phyloP scores from a whole-genome alignment of 2,113 vertebrate species.

The Myrmophylax atrothorax region DNA sequence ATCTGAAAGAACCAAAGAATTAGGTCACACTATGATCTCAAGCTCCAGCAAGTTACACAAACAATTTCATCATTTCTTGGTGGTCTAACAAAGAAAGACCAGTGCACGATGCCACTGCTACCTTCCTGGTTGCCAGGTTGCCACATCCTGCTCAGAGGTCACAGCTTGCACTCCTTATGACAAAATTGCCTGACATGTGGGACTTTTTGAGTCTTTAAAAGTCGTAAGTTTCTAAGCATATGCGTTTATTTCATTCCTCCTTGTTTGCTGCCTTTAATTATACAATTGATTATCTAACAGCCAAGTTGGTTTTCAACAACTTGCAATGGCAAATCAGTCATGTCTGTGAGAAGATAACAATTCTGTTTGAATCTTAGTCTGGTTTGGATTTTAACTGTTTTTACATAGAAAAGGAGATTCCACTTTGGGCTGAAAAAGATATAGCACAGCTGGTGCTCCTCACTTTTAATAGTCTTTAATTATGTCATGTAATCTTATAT shows the following conservation, averaged over 20 bases:
- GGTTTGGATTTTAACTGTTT: neutral
- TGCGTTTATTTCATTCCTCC: neutral
- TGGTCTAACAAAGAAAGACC: neutral
- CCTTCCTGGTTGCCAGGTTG: neutral
- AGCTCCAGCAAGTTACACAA: neutral
- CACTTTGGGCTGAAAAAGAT: neutral
- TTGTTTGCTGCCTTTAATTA: neutral
- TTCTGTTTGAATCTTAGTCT: neutral
- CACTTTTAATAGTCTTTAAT: neutral
- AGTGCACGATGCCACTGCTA: neutral
- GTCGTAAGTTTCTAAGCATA: neutral
- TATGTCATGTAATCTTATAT: neutral
- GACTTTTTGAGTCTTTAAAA: neutral
- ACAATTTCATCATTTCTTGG: neutral
- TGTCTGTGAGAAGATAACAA: neutral
- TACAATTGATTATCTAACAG: neutral
- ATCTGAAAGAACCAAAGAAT: neutral
- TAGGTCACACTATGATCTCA: neutral
- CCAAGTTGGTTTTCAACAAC: neutral
- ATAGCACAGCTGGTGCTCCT: neutral
- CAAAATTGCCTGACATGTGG: neutral
- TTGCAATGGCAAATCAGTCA: neutral
- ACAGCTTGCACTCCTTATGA: neutral
- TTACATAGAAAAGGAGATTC: neutral
- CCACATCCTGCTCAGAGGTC: neutral